Base-by-base conservation (phyloP, 2,888 invertebrate species). In the Tridacna crocea region DNA sequence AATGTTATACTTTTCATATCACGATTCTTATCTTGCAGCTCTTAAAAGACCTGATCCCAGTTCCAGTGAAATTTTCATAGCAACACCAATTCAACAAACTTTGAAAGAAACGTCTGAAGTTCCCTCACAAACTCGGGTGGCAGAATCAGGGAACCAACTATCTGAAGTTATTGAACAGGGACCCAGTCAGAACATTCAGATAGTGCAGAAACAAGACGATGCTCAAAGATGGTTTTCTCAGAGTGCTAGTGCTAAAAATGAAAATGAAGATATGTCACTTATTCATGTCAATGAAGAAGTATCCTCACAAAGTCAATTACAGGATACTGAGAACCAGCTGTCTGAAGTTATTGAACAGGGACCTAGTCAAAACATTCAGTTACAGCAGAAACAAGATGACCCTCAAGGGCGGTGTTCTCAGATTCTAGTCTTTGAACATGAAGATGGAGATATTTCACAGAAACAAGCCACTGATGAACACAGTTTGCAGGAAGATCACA, bases 311-410 rank as follows among this genome's bases (percentile, higher is more conserved):
- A 36, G 36, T 36, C 36, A 36, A 36, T 2, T 36, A 8, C 3
- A 4, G 36, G 36, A 36, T 8, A 36, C 36, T 36, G 79, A 79
- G n/a, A 66, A 36, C 26, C 79, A 77, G 55, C 77, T 79, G 82
- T 82, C 84, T 51, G 79, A 84, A 65, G 79, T 79, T 15, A 46
- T 82, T 26, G 72, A 60, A 19, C 51, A 76, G 60, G 77, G 74
- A 47, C 22, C 79, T 24, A 81, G 79, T 63, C 80, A 84, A 27
- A 79, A 79, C 76, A 66, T 84, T 60, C 27, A 24, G 0, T 24
- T 68, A 47, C 48, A 36, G 15, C 6, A 66, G 66, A 55, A 22
- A 11, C 47, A 61, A 66, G 48, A 66, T 4, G 46, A 63, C 72
- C 72, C 76, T 24, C 79, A 78, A 15, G 24, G 61, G 36, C 65